Evolutionary conservation across 1,140 invertebrate species (phyloP), one percentile per base, ranked within the genome.

Genomic region (Gryllus bimaculatus): DNA sequence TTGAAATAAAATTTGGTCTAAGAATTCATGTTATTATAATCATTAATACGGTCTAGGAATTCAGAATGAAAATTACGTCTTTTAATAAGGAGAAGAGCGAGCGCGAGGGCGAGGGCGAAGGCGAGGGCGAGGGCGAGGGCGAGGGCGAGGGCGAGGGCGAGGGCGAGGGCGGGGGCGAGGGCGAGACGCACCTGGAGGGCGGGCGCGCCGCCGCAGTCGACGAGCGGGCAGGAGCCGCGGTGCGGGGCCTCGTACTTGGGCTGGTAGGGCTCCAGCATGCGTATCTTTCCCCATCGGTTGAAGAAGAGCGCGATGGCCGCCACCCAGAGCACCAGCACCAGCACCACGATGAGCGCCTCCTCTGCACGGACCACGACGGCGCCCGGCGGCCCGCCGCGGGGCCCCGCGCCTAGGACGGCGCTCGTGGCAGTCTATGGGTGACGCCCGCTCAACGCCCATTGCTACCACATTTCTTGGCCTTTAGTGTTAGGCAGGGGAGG

Each of bases 271-370:
- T 94, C 92, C 84, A 94, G 84, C 93, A 94, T 94, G 80, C 93
- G 89, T 80, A 95, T 95, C 87, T 95, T 95, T 79, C 93, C 93
- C 93, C 93, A 95, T 77, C 93, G 90, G 86, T 94, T 94, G 87
- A 94, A 93, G 85, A 94, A 94, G 8, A 94, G 86, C 0, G 91
- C 90, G 21, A 95, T 93, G 8, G 93, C 92, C 0, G 90, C 92
- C 10, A 93, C 89, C 93, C 93, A 95, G 3, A 94, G 87, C 7
- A 93, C 84, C 0, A 95, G 85, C 0, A 94, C 92, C 75, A 94
- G 87, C 7, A 92, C 86, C 8, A 95, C 92, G 77, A 95, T 92
- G 15, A 93, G 87, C 1, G 92, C 90, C 84, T 95, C 93, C 84
- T 95, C 93, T 15, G 92, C 92, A 79, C 93, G 88, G 47, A 91